Base-by-base conservation (phyloP, 2,113 vertebrate genomes). In the Bungarus multicinctus region DNA sequence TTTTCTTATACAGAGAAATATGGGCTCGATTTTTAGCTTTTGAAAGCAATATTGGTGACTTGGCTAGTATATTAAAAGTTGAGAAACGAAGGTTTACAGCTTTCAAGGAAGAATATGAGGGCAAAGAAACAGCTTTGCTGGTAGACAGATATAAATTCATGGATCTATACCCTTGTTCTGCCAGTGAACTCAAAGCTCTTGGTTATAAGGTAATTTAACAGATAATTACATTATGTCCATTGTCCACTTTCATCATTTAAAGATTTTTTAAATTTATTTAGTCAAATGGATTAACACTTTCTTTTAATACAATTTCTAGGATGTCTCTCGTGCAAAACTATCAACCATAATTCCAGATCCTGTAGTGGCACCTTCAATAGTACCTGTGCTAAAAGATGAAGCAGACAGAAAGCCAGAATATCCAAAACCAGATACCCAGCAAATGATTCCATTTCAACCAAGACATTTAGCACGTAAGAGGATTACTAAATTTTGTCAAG, bases 91-190 rank as follows among this genome's bases (percentile, higher is more conserved):
- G 99, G 89, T 99, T 99, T 96, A 98, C 98, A 14, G 99, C 99
- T 10, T 99, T 99, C 96, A 99, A 99, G 94, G 99, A 99, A 20
- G 99, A 99, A 86, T 99, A 99, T 0, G 99, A 99, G 96, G 99
- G 99, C 96, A 99, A 99, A 97, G 99, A 99, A 96, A 99, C 99
- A 0, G 99, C 99, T 81, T 96, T 99, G 95, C 98, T 99, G 2
- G 99, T 99, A 58, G 99, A 99, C 91, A 98, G 99, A 95, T 99
- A 99, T 95, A 99, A 99, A 96, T 99, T 99, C 97, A 99, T 99
- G 99, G 99, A 99, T 96, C 97, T 99, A 93, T 99, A 99, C 96
- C 99, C 99, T 55, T 99, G 99, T 95, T 99, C 99, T 87, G 91
- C 98, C 20, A 98, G 99, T 43, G 99, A 99, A 95, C 98, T 99